A percentile compares a stretch with the other conserved stretches of the same genome.
Evolutionary conservation across 2,113 vertebrate species (phyloP).

Genomic region (Elgaria multicarinata): DNA sequence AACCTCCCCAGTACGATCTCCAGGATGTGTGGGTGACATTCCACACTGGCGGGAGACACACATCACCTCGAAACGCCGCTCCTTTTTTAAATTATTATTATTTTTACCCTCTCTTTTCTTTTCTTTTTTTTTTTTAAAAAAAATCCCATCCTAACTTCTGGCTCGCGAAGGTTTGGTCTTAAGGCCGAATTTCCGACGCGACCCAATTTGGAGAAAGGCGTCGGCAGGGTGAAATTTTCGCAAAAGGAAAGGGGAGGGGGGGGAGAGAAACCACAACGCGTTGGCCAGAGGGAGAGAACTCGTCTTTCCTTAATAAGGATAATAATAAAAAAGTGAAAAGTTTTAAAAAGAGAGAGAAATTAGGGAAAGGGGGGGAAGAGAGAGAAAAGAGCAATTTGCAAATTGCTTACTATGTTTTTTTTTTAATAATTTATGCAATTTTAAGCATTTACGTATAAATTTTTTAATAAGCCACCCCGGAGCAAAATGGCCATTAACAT

Average conservation of each 20-base stretch:
- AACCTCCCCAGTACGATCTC: slow-evolving; percentile 99
- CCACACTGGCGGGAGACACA: slow-evolving; percentile 95
- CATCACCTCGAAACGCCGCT: slow-evolving; percentile 90
- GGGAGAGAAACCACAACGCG: too few relatives aligned
- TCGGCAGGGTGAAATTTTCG: neutral
- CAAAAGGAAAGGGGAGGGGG: neutral
- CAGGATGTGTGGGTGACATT: slow-evolving; percentile 99
- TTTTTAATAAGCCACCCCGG: slow-evolving; percentile 99
- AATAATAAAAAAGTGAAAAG: slow-evolving; percentile 46
- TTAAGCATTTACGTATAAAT: slow-evolving; percentile 99
- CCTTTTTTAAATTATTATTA: too few relatives aligned
- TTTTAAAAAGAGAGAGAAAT: slow-evolving; percentile 11
- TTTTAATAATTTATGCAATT: slow-evolving; percentile 99
- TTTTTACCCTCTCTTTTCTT: slow-evolving; percentile 28
- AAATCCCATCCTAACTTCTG: neutral
- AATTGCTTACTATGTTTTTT: slow-evolving; percentile 98
- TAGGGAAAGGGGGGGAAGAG: slow-evolving; percentile 34
- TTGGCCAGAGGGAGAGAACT: neutral
- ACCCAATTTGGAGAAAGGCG: slow-evolving; percentile 23
- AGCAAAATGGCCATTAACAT: slow-evolving; percentile 99
- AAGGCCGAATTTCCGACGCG: neutral
- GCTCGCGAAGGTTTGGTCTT: slow-evolving; percentile 7
- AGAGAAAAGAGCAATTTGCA: slow-evolving; percentile 74
- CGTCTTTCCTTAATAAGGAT: neutral
- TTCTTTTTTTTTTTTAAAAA: neutral